Evolutionary conservation across 2,888 invertebrate genomes (phyloP), one percentile per base, ranked within the genome.

Genomic region (Drosophila basisetae): DNA sequence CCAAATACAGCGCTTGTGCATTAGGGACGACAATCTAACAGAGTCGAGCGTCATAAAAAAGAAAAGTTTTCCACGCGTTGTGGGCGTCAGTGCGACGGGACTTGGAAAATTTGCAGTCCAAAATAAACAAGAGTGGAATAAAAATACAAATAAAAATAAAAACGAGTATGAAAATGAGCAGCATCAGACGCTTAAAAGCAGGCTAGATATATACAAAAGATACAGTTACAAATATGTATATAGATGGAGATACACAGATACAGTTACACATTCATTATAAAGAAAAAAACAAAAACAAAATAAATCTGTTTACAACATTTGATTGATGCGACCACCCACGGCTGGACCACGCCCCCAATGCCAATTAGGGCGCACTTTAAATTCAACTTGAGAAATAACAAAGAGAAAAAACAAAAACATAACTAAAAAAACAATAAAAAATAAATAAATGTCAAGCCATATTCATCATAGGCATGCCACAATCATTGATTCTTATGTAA

Each of bases 401-500:
- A 28, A 33, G 30, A 13, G 56, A 16, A 25, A 41, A 22, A 39
- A 53, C 35, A 35, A 13, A 25, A 16, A 47, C 25, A 47, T 16
- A 25, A 58, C 18, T 0, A 35, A 22, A 31, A 30, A 47, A 72
- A 35, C 49, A 56, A 58, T 66, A 59, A 47, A 62, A 62, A 31
- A 68, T 53, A 60, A 63, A 76, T 60, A 59, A 64, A 76, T 76
- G 61, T 55, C 59, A 71, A 47, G 43, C 62, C 70, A 79, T 76
- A 66, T 73, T 47, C 16, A 47, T 78, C 65, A 68, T 74, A 80
- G 80, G 59, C 66, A 43, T 55, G 47, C 47, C 47, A 16, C 49
- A 49, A 25, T 70, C 78, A 76, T 72, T 79, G 82, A 83, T 82
- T 80, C 80, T 84, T 83, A 86, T 84, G 84, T 86, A 84, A 84